phyloP scores from a whole-genome alignment of 2,888 invertebrate species.

The Agelastica alni region DNA sequence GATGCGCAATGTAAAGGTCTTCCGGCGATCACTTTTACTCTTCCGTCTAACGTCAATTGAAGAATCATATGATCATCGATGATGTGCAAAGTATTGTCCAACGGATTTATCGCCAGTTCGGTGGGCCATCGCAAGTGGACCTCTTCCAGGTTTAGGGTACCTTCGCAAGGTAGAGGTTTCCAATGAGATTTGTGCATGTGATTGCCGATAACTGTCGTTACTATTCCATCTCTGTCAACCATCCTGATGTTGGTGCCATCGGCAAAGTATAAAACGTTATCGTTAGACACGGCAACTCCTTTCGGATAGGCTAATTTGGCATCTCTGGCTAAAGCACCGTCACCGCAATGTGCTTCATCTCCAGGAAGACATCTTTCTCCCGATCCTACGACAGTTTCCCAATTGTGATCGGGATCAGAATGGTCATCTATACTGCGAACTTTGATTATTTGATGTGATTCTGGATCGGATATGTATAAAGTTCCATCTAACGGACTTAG shows the following conservation, averaged over 20 bases:
- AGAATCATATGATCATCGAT: constrained; percentile 96
- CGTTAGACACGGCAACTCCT: constrained; percentile 91
- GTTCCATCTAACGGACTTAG: constrained; percentile 92
- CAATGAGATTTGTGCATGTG: constrained; percentile 93
- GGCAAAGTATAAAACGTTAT: constrained; percentile 91
- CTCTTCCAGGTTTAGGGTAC: constrained; percentile 88
- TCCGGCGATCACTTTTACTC: constrained; percentile 92
- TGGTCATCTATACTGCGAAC: constrained; percentile 83
- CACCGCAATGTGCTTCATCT: constrained; percentile 94
- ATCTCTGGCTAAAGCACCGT: constrained; percentile 88
- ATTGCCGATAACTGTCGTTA: constrained; percentile 89
- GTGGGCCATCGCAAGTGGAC: constrained; percentile 96
- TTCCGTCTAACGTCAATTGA: constrained; percentile 87
- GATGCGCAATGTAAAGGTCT: constrained; percentile 91
- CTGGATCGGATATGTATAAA: constrained; percentile 94
- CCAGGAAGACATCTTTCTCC: constrained; percentile 92
- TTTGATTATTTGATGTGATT: constrained; percentile 90
- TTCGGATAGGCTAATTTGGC: constrained; percentile 96
- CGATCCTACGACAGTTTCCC: constrained; percentile 93
- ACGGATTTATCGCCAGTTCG: constrained; percentile 89
- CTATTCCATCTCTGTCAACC: constrained; percentile 90
- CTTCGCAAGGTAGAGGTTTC: constrained; percentile 92
- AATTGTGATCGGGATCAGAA: constrained; percentile 86
- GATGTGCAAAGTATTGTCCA: constrained; percentile 93
- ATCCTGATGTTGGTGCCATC: constrained; percentile 92